A percentile compares a stretch with the other conserved stretches of the same genome.
These are phyloP conservation scores for Salmo trutta DNA, from an alignment of 2,797 vertebrate genomes.

Conservation along the genomic window DNA sequence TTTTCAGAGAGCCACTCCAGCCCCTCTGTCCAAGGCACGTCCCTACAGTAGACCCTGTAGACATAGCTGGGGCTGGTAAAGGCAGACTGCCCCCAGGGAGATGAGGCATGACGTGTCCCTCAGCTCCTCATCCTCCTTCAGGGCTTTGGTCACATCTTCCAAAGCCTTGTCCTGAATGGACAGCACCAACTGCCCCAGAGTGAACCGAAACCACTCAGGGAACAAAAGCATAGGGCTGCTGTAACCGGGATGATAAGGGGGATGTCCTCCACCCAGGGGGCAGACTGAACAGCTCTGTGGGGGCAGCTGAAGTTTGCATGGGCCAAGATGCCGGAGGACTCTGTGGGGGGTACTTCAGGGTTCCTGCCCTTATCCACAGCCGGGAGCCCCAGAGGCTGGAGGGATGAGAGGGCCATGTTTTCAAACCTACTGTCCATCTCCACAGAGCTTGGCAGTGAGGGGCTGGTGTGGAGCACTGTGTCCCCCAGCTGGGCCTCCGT, in stretches of 20 bases:
- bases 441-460: constrained; percentile 89
- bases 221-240: constrained; percentile 83
- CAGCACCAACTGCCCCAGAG: constrained; percentile 81
- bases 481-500: constrained; percentile 69
- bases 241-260: constrained; percentile 80
- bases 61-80: constrained; percentile 87
- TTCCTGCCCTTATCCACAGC: constrained; percentile 81
- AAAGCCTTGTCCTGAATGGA: constrained; percentile 79
- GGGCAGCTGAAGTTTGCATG: constrained; percentile 83
- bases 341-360: constrained; percentile 56
- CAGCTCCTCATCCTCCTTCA: constrained; percentile 84
- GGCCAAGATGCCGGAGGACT: constrained; percentile 57
- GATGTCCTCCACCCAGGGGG: constrained; percentile 86
- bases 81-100: constrained; percentile 82
- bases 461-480: constrained; percentile 58
- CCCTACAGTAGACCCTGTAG: constrained; percentile 89
- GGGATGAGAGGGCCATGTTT: constrained; percentile 74
- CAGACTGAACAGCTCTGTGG: constrained; percentile 83
- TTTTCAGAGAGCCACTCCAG: constrained; percentile 90
- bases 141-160: constrained; percentile 81
- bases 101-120: constrained; percentile 87
- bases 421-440: constrained; percentile 80
- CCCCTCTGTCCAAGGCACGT: constrained; percentile 88
- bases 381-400: constrained; percentile 85
- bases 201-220: constrained; percentile 92